phyloP scores from a whole-genome alignment of 2,113 vertebrate species.

The Peromyscus maniculatus region DNA sequence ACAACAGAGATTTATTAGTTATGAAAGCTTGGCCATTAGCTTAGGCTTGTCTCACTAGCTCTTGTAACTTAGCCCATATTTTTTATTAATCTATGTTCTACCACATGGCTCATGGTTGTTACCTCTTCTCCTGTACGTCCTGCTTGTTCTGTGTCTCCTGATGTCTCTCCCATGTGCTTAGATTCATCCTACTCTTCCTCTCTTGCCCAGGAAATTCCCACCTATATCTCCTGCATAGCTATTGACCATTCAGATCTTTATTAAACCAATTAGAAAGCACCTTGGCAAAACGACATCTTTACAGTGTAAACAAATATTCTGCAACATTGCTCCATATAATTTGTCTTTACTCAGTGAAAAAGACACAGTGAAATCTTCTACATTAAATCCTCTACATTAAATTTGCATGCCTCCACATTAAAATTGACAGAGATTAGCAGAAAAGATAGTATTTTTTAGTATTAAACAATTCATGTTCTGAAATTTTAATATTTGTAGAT shows the following conservation, averaged over 20 bases:
- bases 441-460: slow-evolving; percentile 10
- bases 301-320: too few species aligned
- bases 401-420: not conserved
- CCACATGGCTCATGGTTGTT: not conserved
- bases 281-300: too few species aligned
- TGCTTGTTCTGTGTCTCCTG: not conserved
- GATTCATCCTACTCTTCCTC: not conserved
- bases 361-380: not conserved
- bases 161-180: not conserved
- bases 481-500: not conserved
- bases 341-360: not conserved
- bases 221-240: not conserved
- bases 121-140: not conserved
- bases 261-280: too few species aligned
- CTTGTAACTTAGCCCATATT: not conserved
- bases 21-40: not conserved
- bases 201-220: not conserved
- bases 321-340: not conserved
- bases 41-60: not conserved
- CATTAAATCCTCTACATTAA: not conserved
- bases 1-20: not conserved
- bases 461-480: not conserved
- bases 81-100: not conserved
- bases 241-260: too few species aligned
- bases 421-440: not conserved